A percentile compares a stretch with the other conserved stretches of the same genome.
These are phyloP conservation scores for Lobophora halterata DNA, from an alignment of 2,888 invertebrate species.

Conservation along the genomic window DNA sequence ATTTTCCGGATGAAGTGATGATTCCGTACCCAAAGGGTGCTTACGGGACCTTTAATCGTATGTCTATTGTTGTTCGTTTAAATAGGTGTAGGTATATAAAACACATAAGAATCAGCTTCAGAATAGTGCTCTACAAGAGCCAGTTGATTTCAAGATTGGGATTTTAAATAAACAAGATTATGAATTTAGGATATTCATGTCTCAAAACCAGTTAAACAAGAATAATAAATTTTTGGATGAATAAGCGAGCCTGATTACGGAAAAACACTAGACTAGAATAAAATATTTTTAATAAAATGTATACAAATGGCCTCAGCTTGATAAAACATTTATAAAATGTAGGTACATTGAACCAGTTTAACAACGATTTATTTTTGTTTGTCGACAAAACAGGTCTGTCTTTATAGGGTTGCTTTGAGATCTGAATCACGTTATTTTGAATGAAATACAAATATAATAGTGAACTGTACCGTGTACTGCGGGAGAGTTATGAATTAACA, in stretches of 20 bases:
- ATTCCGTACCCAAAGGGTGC: too few species aligned
- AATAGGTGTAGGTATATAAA: too few species aligned
- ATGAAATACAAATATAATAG: slow-evolving; percentile 2
- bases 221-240: slow-evolving; percentile 5
- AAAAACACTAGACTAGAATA: slow-evolving; percentile 21
- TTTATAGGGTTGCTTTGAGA: slow-evolving; percentile 9
- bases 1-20: too few species aligned
- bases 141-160: too few species aligned
- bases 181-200: too few species aligned
- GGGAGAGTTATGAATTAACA: too few species aligned
- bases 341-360: slow-evolving; percentile 27
- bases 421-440: slow-evolving; percentile 1
- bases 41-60: too few species aligned
- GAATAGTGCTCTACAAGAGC: too few species aligned
- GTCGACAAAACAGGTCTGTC: slow-evolving; percentile 19
- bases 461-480: too few species aligned
- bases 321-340: slow-evolving; percentile 13
- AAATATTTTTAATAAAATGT: slow-evolving; percentile 1
- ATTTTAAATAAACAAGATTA: too few species aligned
- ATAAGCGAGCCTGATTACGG: slow-evolving; percentile 9
- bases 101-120: too few species aligned
- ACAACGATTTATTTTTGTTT: slow-evolving; percentile 17
- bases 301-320: neutral
- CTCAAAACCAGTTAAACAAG: slow-evolving; percentile 13
- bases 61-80: too few species aligned